Conservation (phyloP, 2,888 invertebrate genomes). For the Drosophila rubida region DNA sequence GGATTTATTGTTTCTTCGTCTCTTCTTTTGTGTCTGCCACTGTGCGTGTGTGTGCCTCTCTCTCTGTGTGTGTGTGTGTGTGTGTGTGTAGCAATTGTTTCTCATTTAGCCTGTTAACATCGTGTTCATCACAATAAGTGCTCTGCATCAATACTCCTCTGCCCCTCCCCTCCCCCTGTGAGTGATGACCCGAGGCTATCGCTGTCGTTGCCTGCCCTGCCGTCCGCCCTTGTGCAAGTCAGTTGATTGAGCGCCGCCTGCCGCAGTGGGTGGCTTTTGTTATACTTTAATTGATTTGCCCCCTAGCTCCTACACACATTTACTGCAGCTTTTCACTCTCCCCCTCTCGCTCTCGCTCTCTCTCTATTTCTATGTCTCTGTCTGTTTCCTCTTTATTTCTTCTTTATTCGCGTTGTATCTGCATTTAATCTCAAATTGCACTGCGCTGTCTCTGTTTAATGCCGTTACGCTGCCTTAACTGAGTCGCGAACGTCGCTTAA, state of each 20-base stretch:
- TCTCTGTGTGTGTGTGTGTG: constrained; percentile 27
- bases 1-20: constrained; percentile 73
- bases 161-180: constrained; percentile 41
- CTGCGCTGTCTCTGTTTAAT: constrained; percentile 37
- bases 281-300: constrained; percentile 74
- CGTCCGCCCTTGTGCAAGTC: constrained; percentile 29
- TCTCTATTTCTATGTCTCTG: neutral
- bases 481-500: constrained; percentile 55
- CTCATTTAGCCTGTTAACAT: constrained; percentile 79
- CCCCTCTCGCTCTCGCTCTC: too few species aligned
- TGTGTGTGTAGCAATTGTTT: constrained; percentile 69
- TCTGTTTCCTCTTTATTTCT: neutral
- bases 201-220: constrained; percentile 19
- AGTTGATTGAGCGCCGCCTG: constrained; percentile 69
- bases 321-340: neutral
- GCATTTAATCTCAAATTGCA: constrained; percentile 41
- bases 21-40: constrained; percentile 25
- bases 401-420: constrained; percentile 1
- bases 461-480: constrained; percentile 19
- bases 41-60: constrained; percentile 29
- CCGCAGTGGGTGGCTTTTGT: constrained; percentile 58
- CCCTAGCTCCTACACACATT: constrained; percentile 16
- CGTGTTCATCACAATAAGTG: constrained; percentile 77
- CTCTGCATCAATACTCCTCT: constrained; percentile 37
- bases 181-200: constrained; percentile 75